These are phyloP conservation scores for Dastarcus helophoroides DNA, from an alignment of 2,888 invertebrate species.

Conservation along the genomic window DNA sequence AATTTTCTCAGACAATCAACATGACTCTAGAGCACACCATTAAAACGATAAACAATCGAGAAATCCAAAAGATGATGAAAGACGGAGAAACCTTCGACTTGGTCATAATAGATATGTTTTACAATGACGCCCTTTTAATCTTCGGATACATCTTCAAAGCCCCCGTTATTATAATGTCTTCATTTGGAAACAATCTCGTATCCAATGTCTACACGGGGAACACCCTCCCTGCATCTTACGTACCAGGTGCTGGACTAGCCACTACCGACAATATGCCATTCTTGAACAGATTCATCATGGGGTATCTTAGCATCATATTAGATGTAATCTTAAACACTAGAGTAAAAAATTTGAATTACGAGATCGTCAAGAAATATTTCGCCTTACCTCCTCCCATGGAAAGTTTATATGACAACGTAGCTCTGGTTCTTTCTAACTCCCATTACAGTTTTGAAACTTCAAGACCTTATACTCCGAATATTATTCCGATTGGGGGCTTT, in stretches of 20 bases:
- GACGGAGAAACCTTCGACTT: slow-evolving; percentile 23
- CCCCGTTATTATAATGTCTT: slow-evolving; percentile 26
- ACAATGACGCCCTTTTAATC: slow-evolving; percentile 28
- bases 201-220: slow-evolving; percentile 24
- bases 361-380: slow-evolving; percentile 19
- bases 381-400: slow-evolving; percentile 19
- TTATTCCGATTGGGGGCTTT: slow-evolving; percentile 3
- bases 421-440: slow-evolving; percentile 18
- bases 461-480: slow-evolving; percentile 4
- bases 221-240: slow-evolving; percentile 27
- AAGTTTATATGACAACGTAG: slow-evolving; percentile 17
- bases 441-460: slow-evolving; percentile 3
- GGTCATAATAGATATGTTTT: slow-evolving; percentile 24
- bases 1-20: slow-evolving; percentile 9
- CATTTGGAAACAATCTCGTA: slow-evolving; percentile 21
- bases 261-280: slow-evolving; percentile 29
- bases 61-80: slow-evolving; percentile 12
- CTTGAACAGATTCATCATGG: slow-evolving; percentile 25
- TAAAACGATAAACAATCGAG: slow-evolving; percentile 10
- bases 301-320: slow-evolving; percentile 8
- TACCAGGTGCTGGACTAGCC: slow-evolving; percentile 22
- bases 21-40: slow-evolving; percentile 11
- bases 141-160: slow-evolving; percentile 29
- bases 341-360: too few species aligned
- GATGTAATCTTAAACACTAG: slow-evolving; percentile 1